Conservation (phyloP, 2,113 vertebrate species). For the Ascaphus truei region DNA sequence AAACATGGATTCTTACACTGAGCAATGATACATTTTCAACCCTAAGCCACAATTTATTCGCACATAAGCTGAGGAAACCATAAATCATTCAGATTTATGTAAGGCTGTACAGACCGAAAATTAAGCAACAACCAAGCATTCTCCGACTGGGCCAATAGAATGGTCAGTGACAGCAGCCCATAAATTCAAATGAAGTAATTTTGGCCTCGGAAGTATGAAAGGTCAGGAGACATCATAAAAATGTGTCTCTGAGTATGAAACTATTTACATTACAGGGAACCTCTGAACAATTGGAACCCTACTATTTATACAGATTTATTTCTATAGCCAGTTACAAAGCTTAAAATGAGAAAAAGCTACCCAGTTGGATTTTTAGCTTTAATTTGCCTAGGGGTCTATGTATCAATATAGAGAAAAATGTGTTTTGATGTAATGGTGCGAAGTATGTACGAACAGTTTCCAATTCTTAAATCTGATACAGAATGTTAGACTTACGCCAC, state of each 20-base stretch:
- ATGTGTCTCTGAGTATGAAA: neutral
- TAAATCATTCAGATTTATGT: conserved; percentile 26
- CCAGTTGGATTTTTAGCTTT: no score
- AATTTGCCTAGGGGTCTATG: no score
- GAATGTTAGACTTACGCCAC: no score
- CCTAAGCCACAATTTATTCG: neutral
- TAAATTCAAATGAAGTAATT: conserved; percentile 20
- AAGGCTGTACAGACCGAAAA: neutral
- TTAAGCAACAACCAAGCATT: conserved; percentile 9
- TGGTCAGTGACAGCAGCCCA: conserved; percentile 6
- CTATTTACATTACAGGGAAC: conserved; percentile 9
- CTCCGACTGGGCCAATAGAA: neutral
- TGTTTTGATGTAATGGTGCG: no score
- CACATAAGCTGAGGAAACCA: neutral
- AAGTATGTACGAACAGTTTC: no score
- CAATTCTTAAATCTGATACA: no score
- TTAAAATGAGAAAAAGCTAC: conserved; percentile 33
- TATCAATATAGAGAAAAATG: no score
- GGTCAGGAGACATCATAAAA: conserved; percentile 18
- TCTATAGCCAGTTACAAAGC: neutral
- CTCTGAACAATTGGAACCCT: neutral
- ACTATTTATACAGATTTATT: conserved; percentile 6
- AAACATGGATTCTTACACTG: neutral
- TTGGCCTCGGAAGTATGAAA: conserved; percentile 17
- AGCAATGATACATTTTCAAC: neutral